phyloP scores from a whole-genome alignment of 2,113 vertebrate species.

The Alectura lathami region DNA sequence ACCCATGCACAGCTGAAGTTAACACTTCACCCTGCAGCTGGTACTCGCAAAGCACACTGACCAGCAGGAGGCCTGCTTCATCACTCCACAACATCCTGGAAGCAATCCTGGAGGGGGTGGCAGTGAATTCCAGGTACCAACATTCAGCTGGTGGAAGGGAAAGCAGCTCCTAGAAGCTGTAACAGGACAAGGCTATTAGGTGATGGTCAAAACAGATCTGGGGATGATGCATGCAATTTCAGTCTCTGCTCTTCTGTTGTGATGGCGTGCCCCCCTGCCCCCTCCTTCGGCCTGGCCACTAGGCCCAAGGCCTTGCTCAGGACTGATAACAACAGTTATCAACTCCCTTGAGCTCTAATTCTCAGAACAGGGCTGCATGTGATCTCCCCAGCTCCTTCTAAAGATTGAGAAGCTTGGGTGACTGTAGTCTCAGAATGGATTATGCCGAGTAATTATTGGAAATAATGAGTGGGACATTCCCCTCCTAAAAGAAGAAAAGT shows the following conservation, averaged over 20 bases:
- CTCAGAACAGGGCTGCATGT: too few species aligned
- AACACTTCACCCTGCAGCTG: neutral
- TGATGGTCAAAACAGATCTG: neutral
- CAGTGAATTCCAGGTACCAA: neutral
- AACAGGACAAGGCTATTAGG: neutral
- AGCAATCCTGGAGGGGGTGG: neutral
- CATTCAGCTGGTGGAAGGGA: neutral
- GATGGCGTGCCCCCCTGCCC: too few species aligned
- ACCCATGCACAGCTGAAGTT: neutral
- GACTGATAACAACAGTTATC: too few species aligned
- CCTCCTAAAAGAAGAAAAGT: too few species aligned
- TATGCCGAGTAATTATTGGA: too few species aligned
- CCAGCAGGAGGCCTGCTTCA: neutral
- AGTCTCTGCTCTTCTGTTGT: neutral
- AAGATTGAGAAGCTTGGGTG: too few species aligned
- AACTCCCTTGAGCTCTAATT: too few species aligned
- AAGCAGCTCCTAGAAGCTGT: neutral
- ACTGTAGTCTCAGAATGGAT: too few species aligned
- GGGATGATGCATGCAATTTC: neutral
- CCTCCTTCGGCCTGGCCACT: too few species aligned
- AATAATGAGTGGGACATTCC: too few species aligned
- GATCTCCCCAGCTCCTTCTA: too few species aligned
- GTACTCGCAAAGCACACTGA: neutral
- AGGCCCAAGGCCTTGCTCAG: too few species aligned
- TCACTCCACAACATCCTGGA: neutral